Base-by-base conservation (phyloP, 2,888 invertebrate genomes). In the Mesoligia furuncula region DNA sequence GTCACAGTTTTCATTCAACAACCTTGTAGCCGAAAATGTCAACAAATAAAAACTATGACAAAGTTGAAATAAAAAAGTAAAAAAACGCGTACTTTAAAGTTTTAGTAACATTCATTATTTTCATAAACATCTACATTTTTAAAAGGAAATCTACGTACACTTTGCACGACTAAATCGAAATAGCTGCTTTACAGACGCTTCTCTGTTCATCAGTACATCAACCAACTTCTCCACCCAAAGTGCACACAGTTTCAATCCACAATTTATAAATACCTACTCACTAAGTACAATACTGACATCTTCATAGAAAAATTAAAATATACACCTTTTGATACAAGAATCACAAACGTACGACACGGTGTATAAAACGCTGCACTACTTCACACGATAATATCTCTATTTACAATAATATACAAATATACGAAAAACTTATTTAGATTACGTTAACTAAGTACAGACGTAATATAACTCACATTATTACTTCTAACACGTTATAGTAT, bases 241-340 rank as follows among this genome's bases (percentile, higher is more conserved):
- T 84, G 81, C 77, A 81, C 66, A 72, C 57, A 48, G 51, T 66
- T 81, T 79, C 54, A 67, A 76, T 70, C 71, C 69, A 81, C 64
- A 86, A 87, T 90, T 89, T 93, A 95, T 93, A 93, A 93, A 93
- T 93, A 93, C 88, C 91, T 95, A 94, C 85, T 79, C 69, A 86
- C 92, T 94, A 94, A 91, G 74, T 91, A 93, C 92, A 95, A 95
- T 95, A 95, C 95, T 95, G 95, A 93, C 91, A 92, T 90, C 90
- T 90, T 91, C 89, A 90, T 90, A 88, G 90, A 92, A 88, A 91
- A 90, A 90, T 91, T 92, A 66, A 93, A 93, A 85, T 86, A 87
- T 95, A 95, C 95, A 96, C 92, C 93, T 88, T 90, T 87, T 90
- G 90, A 90, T 89, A 81, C 69, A 85, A 89, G 89, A 92, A 95